Base-by-base conservation (phyloP, 2,113 vertebrate genomes). In the Spea multiplicata region DNA sequence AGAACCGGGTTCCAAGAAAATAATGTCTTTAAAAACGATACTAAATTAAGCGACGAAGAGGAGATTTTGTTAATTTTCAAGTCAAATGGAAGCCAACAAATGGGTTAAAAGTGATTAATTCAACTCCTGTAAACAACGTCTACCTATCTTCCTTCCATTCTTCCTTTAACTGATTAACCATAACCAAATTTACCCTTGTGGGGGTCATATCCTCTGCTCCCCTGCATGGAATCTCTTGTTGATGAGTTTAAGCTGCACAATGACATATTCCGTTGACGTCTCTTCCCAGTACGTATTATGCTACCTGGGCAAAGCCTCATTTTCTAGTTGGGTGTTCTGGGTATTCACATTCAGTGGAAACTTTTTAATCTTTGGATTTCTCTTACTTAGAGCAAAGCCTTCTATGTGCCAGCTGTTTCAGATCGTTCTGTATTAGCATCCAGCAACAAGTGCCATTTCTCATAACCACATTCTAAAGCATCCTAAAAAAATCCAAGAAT, bases 171-270 rank as follows among this genome's bases (percentile, higher is more conserved):
- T 73, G 50, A 45, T 5, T 30, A 30, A 30, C 30, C 44, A 53
- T 1, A 78, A 46, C 67, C 2, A 3, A 0, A 49, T 8, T 3
- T 4, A 8, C 53, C 52, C 12, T 46, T 69, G 30, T 73, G 82
- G 52, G 68, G 30, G 66, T 53, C 81, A n/a, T 49, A 17, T 76
- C 76, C 47, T 3, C 4, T 44, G 74, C 66, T 71, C 72, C 0
- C 62, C 16, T 57, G 3, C 30, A 30, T 49, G 14, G 8, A 50
- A 49, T 0, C 47, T 70, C 48, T 16, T 70, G 67, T 49, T 8
- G 67, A 70, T 49, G 67, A 70, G 67, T 70, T 70, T 70, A 70
- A 70, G 47, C 67, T 70, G 67, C 47, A 70, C 6, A 5, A 8
- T 5, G 47, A 13, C 10, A 12, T 14, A n/a, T 68, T 68, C 45